Conservation (phyloP, 2,797 vertebrate genomes). For the Centropyge bicolor region DNA sequence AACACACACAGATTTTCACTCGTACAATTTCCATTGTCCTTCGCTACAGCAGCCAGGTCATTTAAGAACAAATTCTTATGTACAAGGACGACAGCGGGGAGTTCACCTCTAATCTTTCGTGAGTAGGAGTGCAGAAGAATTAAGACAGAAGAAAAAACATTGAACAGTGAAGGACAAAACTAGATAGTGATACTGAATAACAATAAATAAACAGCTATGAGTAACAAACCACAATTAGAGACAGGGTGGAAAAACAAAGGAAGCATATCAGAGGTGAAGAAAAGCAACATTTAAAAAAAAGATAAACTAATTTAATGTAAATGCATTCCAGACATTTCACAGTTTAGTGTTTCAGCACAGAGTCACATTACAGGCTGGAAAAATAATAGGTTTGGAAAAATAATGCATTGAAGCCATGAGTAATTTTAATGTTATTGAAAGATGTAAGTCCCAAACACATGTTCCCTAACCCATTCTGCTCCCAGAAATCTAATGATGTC, state of each 20-base stretch:
- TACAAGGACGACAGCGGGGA: conserved; percentile 14
- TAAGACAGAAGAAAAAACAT: conserved; percentile 31
- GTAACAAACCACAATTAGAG: conserved; percentile 29
- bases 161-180: conserved; percentile 44
- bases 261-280: conserved; percentile 7
- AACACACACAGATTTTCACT: conserved; percentile 15
- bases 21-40: conserved; percentile 22
- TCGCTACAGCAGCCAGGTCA: conserved; percentile 30
- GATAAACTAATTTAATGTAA: neutral
- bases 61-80: conserved; percentile 36
- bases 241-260: conserved; percentile 5
- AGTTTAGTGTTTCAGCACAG: neutral
- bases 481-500: neutral
- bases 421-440: neutral
- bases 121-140: conserved; percentile 19
- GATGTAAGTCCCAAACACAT: neutral
- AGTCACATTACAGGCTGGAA: neutral
- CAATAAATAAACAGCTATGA: conserved; percentile 36
- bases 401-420: neutral
- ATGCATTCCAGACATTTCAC: neutral
- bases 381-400: neutral
- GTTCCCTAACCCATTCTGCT: neutral
- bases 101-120: neutral
- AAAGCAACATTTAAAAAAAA: conserved; percentile 17
- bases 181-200: conserved; percentile 35